phyloP scores from a whole-genome alignment of 1,140 invertebrate genomes.

The Scaptodrosophila lebanonensis region DNA sequence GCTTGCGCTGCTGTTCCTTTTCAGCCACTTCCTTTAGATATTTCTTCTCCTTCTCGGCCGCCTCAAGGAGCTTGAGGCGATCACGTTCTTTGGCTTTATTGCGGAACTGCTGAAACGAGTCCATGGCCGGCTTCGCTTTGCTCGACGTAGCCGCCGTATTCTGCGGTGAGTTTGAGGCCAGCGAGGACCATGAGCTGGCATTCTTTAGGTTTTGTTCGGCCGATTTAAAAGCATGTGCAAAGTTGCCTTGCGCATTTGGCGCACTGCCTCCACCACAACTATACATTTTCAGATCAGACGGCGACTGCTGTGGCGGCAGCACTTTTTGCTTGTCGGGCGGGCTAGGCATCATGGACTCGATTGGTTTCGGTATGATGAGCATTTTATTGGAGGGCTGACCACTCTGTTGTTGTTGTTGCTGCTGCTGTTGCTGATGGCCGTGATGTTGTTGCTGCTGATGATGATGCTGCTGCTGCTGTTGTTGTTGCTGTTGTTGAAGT shows the following conservation, averaged over 20 bases:
- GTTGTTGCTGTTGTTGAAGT: constrained; percentile 29
- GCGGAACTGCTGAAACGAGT: constrained; percentile 89
- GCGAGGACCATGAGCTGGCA: constrained; percentile 93
- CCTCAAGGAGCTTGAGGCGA: constrained; percentile 90
- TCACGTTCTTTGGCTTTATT: constrained; percentile 97
- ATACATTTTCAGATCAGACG: constrained; percentile 73
- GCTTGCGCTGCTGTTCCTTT: constrained; percentile 78
- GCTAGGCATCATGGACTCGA: constrained; percentile 81
- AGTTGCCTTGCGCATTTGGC: constrained; percentile 76
- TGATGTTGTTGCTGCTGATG: constrained; percentile 30
- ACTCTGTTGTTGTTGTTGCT: constrained; percentile 63
- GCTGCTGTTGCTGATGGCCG: constrained; percentile 28
- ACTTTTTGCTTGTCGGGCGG: constrained; percentile 77
- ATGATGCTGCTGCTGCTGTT: constrained; percentile 37
- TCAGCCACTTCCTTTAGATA: constrained; percentile 87
- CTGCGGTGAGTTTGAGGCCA: constrained; percentile 88
- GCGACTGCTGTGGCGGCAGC: constrained; percentile 62
- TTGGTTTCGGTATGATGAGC: constrained; percentile 80
- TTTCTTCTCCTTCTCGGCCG: constrained; percentile 89
- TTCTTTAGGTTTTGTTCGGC: constrained; percentile 90
- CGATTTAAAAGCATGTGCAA: constrained; percentile 83
- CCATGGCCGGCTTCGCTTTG: constrained; percentile 83
- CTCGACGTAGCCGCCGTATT: constrained; percentile 79
- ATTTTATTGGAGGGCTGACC: constrained; percentile 79
- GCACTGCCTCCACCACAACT: constrained; percentile 8